Conservation (phyloP, 2,113 vertebrate genomes). For the Pterocles orientalis region DNA sequence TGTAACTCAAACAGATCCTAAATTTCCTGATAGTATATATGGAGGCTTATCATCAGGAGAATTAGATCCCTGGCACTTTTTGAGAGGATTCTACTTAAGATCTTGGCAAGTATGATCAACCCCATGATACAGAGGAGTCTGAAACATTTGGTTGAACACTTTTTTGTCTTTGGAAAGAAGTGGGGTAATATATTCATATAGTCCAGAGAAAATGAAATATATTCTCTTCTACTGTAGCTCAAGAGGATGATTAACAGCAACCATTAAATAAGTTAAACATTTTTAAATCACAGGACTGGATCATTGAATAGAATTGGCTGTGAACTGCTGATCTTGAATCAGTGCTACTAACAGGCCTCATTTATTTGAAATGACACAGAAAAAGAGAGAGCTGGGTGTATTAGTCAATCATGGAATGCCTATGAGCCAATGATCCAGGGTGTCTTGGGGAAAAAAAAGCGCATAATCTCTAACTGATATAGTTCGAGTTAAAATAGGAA, state of each 20-base stretch:
- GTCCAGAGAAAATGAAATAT: slow-evolving; percentile 20
- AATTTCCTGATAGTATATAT: neutral
- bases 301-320: neutral
- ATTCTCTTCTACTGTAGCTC: neutral
- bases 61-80: neutral
- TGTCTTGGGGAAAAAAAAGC: neutral
- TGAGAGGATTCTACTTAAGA: neutral
- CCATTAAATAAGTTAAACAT: slow-evolving; percentile 29
- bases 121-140: neutral
- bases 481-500: neutral
- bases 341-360: slow-evolving; percentile 4
- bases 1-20: neutral
- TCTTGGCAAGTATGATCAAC: neutral
- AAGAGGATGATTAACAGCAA: slow-evolving; percentile 35
- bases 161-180: neutral
- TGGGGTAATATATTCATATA: neutral
- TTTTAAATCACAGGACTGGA: slow-evolving; percentile 7
- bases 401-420: neutral
- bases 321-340: slow-evolving; percentile 18
- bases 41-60: neutral
- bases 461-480: neutral
- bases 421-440: neutral
- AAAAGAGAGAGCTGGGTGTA: neutral
- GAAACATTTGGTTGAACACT: neutral
- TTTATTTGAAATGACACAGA: slow-evolving; percentile 18